Evolutionary conservation across 2,888 invertebrate species (phyloP).

Genomic region (Thereva nobilitata): DNA sequence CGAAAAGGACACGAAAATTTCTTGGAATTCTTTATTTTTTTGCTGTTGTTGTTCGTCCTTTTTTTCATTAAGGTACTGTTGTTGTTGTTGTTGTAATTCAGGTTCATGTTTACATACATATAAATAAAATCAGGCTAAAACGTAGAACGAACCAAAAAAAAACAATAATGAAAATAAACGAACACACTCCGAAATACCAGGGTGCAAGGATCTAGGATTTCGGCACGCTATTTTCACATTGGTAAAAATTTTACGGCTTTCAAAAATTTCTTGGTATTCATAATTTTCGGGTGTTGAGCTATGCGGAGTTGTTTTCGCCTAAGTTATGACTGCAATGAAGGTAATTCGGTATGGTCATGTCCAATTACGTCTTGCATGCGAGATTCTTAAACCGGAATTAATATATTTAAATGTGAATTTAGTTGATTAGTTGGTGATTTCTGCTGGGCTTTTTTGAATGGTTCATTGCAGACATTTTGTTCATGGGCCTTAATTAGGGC

Average conservation of each 20-base stretch:
- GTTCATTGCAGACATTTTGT: too few species aligned
- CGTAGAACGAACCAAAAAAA: conserved; percentile 4
- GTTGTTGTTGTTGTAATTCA: too few species aligned
- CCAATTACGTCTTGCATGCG: conserved; percentile 28
- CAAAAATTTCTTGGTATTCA: conserved; percentile 11
- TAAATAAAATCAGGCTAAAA: conserved; percentile 8
- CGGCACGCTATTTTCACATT: background rate
- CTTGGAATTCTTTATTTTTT: too few species aligned
- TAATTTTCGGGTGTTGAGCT: conserved; percentile 15
- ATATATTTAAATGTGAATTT: too few species aligned
- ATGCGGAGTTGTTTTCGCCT: conserved; percentile 6
- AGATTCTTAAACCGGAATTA: background rate
- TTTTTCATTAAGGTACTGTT: too few species aligned
- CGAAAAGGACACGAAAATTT: too few species aligned
- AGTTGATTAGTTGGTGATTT: too few species aligned
- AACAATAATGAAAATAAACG: background rate
- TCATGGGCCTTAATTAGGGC: too few species aligned
- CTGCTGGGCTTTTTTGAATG: too few species aligned
- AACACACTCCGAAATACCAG: too few species aligned
- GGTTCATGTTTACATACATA: too few species aligned
- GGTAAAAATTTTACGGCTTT: conserved; percentile 21
- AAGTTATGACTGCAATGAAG: conserved; percentile 7
- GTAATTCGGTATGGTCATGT: conserved; percentile 25
- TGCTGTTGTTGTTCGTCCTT: too few species aligned
- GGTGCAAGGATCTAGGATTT: background rate